Conservation (phyloP, 30 jellyfish, hydroid and myxozoan species). For the Morbakka virulenta region DNA sequence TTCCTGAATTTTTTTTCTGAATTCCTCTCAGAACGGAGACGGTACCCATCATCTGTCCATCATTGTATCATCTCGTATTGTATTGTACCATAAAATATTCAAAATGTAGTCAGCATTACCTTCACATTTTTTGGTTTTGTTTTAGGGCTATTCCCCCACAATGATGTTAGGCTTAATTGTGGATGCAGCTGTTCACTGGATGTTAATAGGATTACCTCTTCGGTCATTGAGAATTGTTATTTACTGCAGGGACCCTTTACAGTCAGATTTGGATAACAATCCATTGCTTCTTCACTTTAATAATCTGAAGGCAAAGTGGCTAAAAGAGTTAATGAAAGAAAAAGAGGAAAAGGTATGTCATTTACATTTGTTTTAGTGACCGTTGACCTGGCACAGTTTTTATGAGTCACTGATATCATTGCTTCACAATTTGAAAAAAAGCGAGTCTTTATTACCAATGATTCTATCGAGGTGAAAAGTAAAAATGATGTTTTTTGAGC, state of each 20-base stretch:
- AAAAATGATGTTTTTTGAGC: too few relatives aligned
- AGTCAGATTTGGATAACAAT: not conserved
- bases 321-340: not conserved
- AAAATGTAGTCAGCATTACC: too few relatives aligned
- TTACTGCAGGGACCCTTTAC: conserved; percentile 7
- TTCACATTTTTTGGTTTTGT: not conserved
- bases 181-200: conserved; percentile 79
- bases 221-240: conserved; percentile 52
- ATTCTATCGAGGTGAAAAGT: too few relatives aligned
- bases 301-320: conserved; percentile 13
- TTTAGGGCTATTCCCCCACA: conserved; percentile 51
- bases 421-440: too few relatives aligned
- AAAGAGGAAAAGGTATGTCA: not conserved
- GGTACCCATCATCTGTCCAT: too few relatives aligned
- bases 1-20: too few relatives aligned
- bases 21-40: too few relatives aligned
- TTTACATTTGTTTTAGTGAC: not conserved
- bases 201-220: conserved; percentile 70
- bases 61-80: too few relatives aligned
- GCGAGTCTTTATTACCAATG: too few relatives aligned
- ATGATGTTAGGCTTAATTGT: conserved; percentile 59
- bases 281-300: conserved; percentile 27
- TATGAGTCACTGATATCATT: too few relatives aligned
- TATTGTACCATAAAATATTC: too few relatives aligned
- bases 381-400: too few relatives aligned